Base-by-base conservation (phyloP, 1,140 invertebrate genomes). In the Drosophila mauritiana region DNA sequence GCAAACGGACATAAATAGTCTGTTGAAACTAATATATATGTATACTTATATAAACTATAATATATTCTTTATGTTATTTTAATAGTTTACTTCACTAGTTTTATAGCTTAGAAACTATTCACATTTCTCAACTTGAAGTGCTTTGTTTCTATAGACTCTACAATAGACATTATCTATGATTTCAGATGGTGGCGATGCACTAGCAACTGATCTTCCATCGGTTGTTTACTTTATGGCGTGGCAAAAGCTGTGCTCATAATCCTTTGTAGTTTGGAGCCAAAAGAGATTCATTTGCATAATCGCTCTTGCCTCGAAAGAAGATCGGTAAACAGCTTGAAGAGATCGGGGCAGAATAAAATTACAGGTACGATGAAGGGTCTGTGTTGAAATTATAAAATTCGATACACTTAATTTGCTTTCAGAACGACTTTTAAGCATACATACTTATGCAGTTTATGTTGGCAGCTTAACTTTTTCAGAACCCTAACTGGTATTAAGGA, bases 331-430 rank as follows among this genome's bases (percentile, higher is more conserved):
- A 65, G 49, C 49, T 68, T 17, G 17, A 43, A 49, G 25, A 40
- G 59, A 68, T 68, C 59, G 22, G 20, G n/a, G 27, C 27, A 42
- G 59, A 65, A 65, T 43, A 34, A 65, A 68, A 68, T 68, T 68
- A 65, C 59, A 68, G 64, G 62, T 63, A 51, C 46, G 61, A 68
- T 20, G 22, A 68, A 20, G 64, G 64, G 46, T 68, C 58, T 52
- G 37, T 52, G 64, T 65, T 68, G 59, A 68, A 68, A 65, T 65
- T 61, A 68, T 68, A 68, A 65, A 68, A 65, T 68, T 68, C 64
- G 64, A 68, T 68, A 68, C 59, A 68, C 64, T 43, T 68, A 52
- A 68, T 68, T 68, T 64, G 45, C 64, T 43, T 65, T 22, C 27
- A 52, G 25, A 51, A 65, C 20, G 34, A 37, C 31, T 48, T 48